Base-by-base conservation (phyloP, 1,140 invertebrate species). In the Mercenaria mercenaria region DNA sequence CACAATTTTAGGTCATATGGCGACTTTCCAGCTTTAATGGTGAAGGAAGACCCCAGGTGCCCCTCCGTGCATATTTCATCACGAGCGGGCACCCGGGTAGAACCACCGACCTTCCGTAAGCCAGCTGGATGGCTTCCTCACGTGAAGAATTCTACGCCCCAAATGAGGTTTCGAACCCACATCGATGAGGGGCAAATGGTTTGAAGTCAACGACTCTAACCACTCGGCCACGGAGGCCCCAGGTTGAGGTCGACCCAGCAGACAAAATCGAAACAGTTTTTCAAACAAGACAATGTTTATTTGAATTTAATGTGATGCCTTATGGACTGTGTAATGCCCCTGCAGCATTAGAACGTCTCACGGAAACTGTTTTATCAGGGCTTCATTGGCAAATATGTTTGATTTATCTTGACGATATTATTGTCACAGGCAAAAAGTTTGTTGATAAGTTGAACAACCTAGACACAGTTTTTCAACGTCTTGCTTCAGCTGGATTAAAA, bases 401-500 rank as follows among this genome's bases (percentile, higher is more conserved):
- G 29, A 39, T 92, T 23, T 90, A 92, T 76, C 23, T 92, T 26
- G 91, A 92, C 56, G 91, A 92, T 82, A 81, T 91, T 15, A 88
- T 89, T 20, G 72, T 89, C 1, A 43, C 74, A 26, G 84, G 56
- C 39, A 79, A 89, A 43, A 37, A 79, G 34, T 84, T 89, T 76
- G 47, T 79, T 23, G 34, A 56, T 18, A 18, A 32, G 29, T 1
- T 87, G 1, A 26, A n/a, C 0, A 1, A 50, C 29, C 50, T 94
- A n/a, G 74, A 91, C 50, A 39, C 74, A 20, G 93, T 94, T 18
- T 90, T 94, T 32, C 15, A 85, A 37, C 59, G 91, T 32, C 41
- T 94, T n/a, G 34, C 37, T 26, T 61, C 88, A 26, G 93, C 93
- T 18, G 69, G 76, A 18, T 32, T 94, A 34, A 94, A 94, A 76